Evolutionary conservation across 2,113 vertebrate genomes (phyloP).

Genomic region (Egretta garzetta): DNA sequence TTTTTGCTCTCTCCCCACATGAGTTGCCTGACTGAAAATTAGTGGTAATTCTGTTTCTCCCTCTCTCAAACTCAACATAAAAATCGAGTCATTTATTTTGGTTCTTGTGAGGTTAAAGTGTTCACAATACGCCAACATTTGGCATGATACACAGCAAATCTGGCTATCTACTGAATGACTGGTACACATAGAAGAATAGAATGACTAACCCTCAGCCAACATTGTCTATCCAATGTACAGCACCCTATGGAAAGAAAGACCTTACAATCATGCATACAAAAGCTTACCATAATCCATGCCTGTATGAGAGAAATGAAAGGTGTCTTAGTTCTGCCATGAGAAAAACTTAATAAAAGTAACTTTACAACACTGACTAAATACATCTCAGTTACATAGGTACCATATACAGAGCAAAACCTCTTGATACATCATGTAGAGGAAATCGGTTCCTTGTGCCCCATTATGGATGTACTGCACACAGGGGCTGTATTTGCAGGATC

Average conservation of each 20-base stretch:
- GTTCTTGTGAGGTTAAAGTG: background rate
- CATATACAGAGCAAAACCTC: background rate
- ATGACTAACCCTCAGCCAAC: background rate
- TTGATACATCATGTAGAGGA: background rate
- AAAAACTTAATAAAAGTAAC: background rate
- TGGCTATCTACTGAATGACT: background rate
- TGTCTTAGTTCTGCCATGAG: background rate
- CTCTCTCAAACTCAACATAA: background rate
- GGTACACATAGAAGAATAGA: background rate
- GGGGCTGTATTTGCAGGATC: background rate
- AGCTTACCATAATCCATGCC: background rate
- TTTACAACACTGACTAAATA: background rate
- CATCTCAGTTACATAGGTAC: background rate
- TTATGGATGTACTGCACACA: background rate
- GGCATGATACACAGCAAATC: background rate
- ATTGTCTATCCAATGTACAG: background rate
- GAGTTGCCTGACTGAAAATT: background rate
- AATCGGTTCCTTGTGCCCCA: background rate
- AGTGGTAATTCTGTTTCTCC: background rate
- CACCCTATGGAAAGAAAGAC: background rate
- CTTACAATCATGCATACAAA: background rate
- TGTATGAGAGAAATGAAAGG: background rate
- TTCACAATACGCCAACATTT: background rate
- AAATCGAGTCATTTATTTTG: background rate
- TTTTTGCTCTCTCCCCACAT: accelerated